Evolutionary conservation across 2,113 vertebrate genomes (phyloP), one percentile per base, ranked within the genome.

Genomic region (Callospermophilus lateralis): DNA sequence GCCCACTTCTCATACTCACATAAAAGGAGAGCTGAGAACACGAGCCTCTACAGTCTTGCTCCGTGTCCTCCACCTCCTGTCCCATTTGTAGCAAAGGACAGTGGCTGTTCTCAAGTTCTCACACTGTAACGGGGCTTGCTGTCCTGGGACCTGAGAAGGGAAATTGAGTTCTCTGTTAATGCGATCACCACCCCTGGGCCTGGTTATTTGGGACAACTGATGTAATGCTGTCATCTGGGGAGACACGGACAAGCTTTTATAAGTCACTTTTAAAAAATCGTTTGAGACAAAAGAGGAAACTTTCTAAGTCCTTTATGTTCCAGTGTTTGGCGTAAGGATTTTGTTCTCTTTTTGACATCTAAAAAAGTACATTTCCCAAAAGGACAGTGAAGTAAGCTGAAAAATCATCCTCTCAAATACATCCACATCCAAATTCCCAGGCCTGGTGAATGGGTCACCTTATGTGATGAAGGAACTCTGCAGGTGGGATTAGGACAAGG

Each of bases 141-240:
- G 81, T 94, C 74, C 67, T 96, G 95, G 88, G 94, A 97, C 72
- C 63, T 53, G 72, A 96, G 32, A 68, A 65, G 85, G 73, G 55
- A 97, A 96, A 96, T 83, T 77, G 89, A 96, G 77, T 97, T 97
- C 89, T 88, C 84, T 28, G 58, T 53, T 90, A 96, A 89, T 93
- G 61, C 1, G 28, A 37, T 95, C 87, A 79, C 90, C 42, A 55
- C 93, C 87, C 80, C 42, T 79, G 90, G 90, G 96, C 67, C 95
- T 34, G 26, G 80, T 72, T 97, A 94, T 95, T 16, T 90, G 78
- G 97, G 93, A 68, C 95, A 97, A 1, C 67, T 85, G 58, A 61
- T 17, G 4, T 67, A 65, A 51, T 39, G 28, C 34, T 30, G 13
- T 53, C 48, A 11, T 84, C 90, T 55, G 84, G 93, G 53, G 92